Evolutionary conservation across 64 coral and sea anemone species (phyloP), one percentile per base, ranked within the genome.

Genomic region (Astreopora myriophthalma): DNA sequence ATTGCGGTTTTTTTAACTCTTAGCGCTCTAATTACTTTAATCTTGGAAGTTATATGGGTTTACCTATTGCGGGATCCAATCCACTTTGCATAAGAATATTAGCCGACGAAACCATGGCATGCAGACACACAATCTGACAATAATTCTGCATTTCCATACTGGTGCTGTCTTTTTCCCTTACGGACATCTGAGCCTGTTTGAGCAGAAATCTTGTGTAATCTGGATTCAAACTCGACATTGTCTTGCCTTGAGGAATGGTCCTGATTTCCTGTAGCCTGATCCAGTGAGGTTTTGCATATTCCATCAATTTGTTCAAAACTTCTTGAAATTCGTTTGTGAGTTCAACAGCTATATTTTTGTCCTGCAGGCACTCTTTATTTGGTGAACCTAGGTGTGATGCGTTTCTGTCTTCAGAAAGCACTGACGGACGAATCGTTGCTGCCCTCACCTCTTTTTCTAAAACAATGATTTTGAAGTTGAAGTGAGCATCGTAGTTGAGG

Each of bases 161-260:
- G 14, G 88, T 67, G n/a, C 81, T 48, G 23, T 86, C 64, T 85
- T 24, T 30, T 46, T 38, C 30, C 35, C 48, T 64, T 11, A 28
- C 7, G 44, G 87, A 90, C 72, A 97, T 63, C 44, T 94, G 57
- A 34, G 73, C 35, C 67, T 97, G 95, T 76, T 97, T 97, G 10
- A 94, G 62, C 38, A 94, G 22, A 27, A 97, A 97, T 70, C 81
- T 78, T 66, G 92, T 94, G 69, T 94, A 94, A 48, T 97, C 95
- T 80, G 91, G 80, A 29, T 80, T 71, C 34, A 97, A 65, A 16
- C 68, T 71, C 8, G 60, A 58, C 6, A 97, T 20, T 12, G 68
- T 76, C 31, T 89, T 38, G 16, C 68, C 20, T 19, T 31, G 66
- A 16, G 70, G 79, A 42, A 97, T 73, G 6, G 90, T 49, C 1